Evolutionary conservation across 2,113 vertebrate genomes (phyloP), one percentile per base, ranked within the genome.

Genomic region (Carlito syrichta): DNA sequence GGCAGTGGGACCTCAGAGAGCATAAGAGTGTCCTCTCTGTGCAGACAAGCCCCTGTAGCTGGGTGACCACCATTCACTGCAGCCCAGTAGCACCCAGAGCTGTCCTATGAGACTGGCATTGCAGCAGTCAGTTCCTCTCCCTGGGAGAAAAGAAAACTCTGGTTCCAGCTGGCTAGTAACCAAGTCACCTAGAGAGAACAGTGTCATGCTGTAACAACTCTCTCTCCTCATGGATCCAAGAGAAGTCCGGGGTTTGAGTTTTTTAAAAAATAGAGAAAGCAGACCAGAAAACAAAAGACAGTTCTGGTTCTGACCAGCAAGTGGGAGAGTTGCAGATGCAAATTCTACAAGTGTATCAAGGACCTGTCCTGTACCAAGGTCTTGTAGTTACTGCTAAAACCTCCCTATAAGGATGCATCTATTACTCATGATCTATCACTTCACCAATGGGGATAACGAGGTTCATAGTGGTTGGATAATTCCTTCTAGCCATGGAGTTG

Each of bases 71-170:
- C 1, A 3, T 43, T 58, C 22, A 0, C 35, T 8, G 2, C 1
- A 32, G 22, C 6, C 45, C 20, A 0, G 54, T 1, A 1, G 30
- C 1, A 6, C n/a, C n/a, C 11, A 1, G 43, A 4, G 20, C 12
- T 5, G 0, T 12, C 8, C 63, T 2, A 30, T 3, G 20, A 35
- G 13, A 11, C 2, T 8, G 4, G 14, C 43, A 5, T 20, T 45
- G 50, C 8, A 35, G 38, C 7, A 2, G 0, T n/a, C 6, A 6
- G 43, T 20, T 32, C 23, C 58, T 48, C 40, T 58, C 38, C 0
- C 8, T 5, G 58, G 25, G 3, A 2, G 10, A 5, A 52, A 50
- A 32, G 54, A 3, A 1, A 12, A n/a, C 27, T 76, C 81, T 35
- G 69, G 48, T 17, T 27, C 48, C 52, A 30, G 23, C 60, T 6